Evolutionary conservation across 2,797 vertebrate species (phyloP), one percentile per base, ranked within the genome.

Genomic region (Tragelaphus oryx): DNA sequence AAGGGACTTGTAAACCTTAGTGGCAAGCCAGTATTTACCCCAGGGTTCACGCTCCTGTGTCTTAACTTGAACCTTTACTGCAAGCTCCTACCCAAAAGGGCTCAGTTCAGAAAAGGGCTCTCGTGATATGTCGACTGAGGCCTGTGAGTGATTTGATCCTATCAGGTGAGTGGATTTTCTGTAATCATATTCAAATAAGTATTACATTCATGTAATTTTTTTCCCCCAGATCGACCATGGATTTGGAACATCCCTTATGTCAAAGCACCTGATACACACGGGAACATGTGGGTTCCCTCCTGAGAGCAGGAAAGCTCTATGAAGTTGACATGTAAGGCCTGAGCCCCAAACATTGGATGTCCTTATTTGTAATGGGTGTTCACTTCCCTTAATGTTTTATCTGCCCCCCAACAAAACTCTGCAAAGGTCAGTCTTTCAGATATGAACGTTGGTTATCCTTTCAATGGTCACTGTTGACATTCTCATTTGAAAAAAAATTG

Each of bases 201-300:
- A 3, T 20, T 28, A 11, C 16, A 1, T 41, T 18, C 10, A 17
- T 8, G 20, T 62, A 44, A 18, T 88, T 50, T 80, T 95, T 22
- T 82, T 3, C 87, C 97, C 95, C 94, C 98, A 99, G 99, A 99
- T 98, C 98, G 98, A 26, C 99, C 99, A 0, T 99, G 99, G 99
- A 99, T 99, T 98, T 99, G 99, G 99, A 99, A 99, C 97, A 99
- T 99, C 97, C 99, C 99, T 41, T 99, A 99, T 96, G 98, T 95
- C 83, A 98, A 99, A 46, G 99, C 99, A 13, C 99, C 99, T 1
- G 99, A 99, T 97, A 99, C 99, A 12, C 99, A 99, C 17, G 99
- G 99, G 95, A 99, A 99, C 96, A 98, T 99, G 98, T 99, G 99
- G 97, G 97, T 98, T 41, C 97, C 97, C 8, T 97, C 97, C 80